Conservation (phyloP, 2,797 vertebrate species). For the Clarias platycephalus region DNA sequence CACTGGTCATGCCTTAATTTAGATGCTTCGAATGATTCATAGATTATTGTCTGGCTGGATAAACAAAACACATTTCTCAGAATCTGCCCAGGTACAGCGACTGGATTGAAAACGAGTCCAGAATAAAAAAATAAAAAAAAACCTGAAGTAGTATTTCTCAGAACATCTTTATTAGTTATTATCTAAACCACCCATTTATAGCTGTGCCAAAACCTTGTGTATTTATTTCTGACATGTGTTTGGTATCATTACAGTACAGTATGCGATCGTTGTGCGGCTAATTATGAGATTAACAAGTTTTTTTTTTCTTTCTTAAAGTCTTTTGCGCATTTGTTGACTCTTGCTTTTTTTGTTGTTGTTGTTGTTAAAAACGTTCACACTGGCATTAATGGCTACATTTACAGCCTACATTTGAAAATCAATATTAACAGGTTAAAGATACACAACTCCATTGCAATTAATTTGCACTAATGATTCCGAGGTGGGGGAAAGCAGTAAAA, state of each 20-base stretch:
- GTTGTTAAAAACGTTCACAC: not conserved
- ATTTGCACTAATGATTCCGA: not conserved
- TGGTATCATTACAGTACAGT: not conserved
- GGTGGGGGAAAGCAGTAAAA: not conserved
- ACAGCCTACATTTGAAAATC: not conserved
- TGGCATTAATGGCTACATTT: not conserved
- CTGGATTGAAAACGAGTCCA: too few relatives aligned
- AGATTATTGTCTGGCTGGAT: too few relatives aligned
- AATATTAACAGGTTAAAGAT: slow-evolving; percentile 13
- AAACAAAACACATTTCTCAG: too few relatives aligned
- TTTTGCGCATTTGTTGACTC: not conserved
- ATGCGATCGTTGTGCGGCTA: not conserved
- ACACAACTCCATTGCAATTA: not conserved
- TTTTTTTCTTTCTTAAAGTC: not conserved
- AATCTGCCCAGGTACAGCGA: too few relatives aligned
- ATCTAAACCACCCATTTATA: not conserved
- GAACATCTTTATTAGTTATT: not conserved
- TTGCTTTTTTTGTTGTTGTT: not conserved
- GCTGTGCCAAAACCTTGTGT: not conserved
- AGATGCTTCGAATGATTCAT: too few relatives aligned
- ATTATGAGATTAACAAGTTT: not conserved
- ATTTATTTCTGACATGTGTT: not conserved
- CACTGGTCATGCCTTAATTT: too few relatives aligned
- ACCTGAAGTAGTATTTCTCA: too few relatives aligned
- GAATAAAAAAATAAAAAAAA: too few relatives aligned